Evolutionary conservation across 2,888 invertebrate species (phyloP).

Genomic region (Tetramorium bicarinatum): DNA sequence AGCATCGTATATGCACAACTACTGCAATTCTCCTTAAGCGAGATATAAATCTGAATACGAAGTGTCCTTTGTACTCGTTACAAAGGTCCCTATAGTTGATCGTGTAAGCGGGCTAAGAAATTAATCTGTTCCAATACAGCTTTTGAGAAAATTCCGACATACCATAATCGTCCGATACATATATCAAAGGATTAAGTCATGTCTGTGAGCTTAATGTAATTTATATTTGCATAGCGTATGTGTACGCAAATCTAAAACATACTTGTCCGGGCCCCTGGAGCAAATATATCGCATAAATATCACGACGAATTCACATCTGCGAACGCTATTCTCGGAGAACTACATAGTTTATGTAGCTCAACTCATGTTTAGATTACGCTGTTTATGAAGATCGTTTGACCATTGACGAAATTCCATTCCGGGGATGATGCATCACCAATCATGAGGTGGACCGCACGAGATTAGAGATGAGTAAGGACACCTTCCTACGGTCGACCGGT

Average conservation of each 20-base stretch:
- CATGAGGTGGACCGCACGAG: not conserved
- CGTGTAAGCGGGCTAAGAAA: slow-evolving; percentile 1
- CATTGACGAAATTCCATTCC: slow-evolving; percentile 42
- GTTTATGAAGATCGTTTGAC: slow-evolving; percentile 23
- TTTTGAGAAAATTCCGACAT: slow-evolving; percentile 19
- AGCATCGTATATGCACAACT: slow-evolving; percentile 1
- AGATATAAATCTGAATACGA: slow-evolving; percentile 24
- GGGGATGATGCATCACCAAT: slow-evolving; percentile 10
- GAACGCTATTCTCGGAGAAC: not conserved
- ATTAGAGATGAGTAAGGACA: slow-evolving; percentile 5
- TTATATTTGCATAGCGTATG: slow-evolving; percentile 22
- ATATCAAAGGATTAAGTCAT: slow-evolving; percentile 23
- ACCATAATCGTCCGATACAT: not conserved
- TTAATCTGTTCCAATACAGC: slow-evolving; percentile 18
- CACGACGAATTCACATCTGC: not conserved
- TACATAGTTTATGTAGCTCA: not conserved
- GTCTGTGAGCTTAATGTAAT: slow-evolving; percentile 33
- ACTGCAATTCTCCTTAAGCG: slow-evolving; percentile 12
- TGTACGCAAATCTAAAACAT: not conserved
- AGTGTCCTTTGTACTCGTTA: slow-evolving; percentile 2
- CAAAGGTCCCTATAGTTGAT: not conserved
- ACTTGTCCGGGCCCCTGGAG: not conserved
- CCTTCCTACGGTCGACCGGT: slow-evolving; percentile 9
- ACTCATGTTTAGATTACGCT: not conserved
- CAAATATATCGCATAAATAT: slow-evolving; percentile 19